These are phyloP conservation scores for Autographa pulchrina DNA, from an alignment of 2,888 invertebrate genomes.

Conservation along the genomic window DNA sequence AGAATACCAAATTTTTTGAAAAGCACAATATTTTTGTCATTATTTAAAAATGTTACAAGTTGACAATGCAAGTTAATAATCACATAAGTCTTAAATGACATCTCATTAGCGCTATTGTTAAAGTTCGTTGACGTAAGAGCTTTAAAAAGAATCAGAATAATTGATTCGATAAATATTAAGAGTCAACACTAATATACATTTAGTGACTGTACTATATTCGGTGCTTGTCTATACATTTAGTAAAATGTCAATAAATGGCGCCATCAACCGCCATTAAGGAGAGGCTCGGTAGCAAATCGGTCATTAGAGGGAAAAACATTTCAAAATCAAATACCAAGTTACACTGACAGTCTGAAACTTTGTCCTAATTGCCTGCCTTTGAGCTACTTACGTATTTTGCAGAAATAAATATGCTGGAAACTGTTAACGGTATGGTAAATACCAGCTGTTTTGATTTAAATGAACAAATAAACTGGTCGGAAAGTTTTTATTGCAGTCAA, in stretches of 20 bases:
- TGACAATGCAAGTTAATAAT: slow-evolving; percentile 15
- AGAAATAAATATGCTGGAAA: slow-evolving; percentile 63
- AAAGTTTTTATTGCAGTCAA: background rate
- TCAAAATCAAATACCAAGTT: slow-evolving; percentile 82
- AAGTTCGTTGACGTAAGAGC: slow-evolving; percentile 45
- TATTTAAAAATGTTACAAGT: background rate
- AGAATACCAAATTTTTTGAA: background rate
- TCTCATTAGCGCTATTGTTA: slow-evolving; percentile 20
- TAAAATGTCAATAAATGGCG: slow-evolving; percentile 75
- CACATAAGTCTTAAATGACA: slow-evolving; percentile 26
- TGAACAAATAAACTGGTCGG: background rate
- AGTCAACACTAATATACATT: slow-evolving; percentile 63
- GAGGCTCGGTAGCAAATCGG: slow-evolving; percentile 67
- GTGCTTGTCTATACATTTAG: slow-evolving; percentile 46
- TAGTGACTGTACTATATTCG: background rate
- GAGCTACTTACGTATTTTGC: slow-evolving; percentile 67
- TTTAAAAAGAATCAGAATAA: slow-evolving; percentile 60
- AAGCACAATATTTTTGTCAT: background rate
- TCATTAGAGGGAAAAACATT: slow-evolving; percentile 84
- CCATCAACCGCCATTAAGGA: slow-evolving; percentile 76
- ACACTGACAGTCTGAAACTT: slow-evolving; percentile 76
- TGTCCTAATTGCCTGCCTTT: slow-evolving; percentile 63
- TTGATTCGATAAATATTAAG: slow-evolving; percentile 75
- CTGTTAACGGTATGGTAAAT: slow-evolving; percentile 37
- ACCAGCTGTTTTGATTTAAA: slow-evolving; percentile 26